phyloP scores from a whole-genome alignment of 2,888 invertebrate species.

The Synergus itoensis region DNA sequence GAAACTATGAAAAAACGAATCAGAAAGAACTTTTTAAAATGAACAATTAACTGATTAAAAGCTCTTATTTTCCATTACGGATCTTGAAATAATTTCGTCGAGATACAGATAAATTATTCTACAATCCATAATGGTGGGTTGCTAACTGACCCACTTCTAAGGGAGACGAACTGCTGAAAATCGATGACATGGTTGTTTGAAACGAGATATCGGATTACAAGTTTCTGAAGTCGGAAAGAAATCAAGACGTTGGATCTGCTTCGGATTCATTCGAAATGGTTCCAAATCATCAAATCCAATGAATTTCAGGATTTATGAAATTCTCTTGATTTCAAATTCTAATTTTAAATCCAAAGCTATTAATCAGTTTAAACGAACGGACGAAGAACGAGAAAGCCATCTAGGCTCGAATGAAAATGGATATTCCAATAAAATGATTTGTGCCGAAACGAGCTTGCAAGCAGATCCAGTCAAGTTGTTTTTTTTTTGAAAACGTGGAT shows the following conservation, averaged over 20 bases:
- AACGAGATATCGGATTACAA: conserved; percentile 28
- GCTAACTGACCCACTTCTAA: conserved; percentile 38
- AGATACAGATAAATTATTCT: conserved; percentile 31
- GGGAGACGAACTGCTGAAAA: conserved; percentile 33
- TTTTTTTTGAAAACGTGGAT: conserved; percentile 1
- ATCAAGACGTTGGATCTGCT: conserved; percentile 22
- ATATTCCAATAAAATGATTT: neutral
- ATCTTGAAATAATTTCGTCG: conserved; percentile 14
- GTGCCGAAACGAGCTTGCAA: neutral
- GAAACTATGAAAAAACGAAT: neutral
- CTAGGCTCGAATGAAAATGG: neutral
- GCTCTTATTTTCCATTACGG: conserved; percentile 6
- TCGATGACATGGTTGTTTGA: conserved; percentile 37
- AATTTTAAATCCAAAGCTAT: neutral
- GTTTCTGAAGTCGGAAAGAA: conserved; percentile 26
- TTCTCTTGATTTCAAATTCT: neutral
- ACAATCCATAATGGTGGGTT: conserved; percentile 31
- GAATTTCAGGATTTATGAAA: neutral
- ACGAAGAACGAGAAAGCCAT: neutral
- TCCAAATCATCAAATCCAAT: neutral
- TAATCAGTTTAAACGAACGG: neutral
- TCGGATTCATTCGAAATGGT: neutral
- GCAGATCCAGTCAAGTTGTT: conserved; percentile 8
- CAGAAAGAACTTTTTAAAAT: conserved; percentile 16
- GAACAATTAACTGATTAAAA: conserved; percentile 37